Conservation (phyloP, 2,888 invertebrate genomes). For the Pristionchus japonicus region DNA sequence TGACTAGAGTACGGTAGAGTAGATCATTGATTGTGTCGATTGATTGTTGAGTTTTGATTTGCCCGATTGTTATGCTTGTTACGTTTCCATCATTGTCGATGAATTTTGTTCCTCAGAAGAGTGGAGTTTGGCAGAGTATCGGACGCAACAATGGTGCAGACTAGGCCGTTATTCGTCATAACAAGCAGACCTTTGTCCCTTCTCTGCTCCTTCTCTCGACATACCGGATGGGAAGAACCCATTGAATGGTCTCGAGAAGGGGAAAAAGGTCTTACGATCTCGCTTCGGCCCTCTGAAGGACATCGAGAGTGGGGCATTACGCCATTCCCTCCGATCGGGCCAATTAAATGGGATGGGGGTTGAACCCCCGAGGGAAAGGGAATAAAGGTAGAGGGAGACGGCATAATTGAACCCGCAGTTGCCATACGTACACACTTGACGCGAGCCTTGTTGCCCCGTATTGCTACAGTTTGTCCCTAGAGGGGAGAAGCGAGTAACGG, state of each 20-base stretch:
- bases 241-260: not conserved
- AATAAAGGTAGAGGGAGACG: not conserved
- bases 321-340: slow-evolving; percentile 23
- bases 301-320: slow-evolving; percentile 11
- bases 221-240: not conserved
- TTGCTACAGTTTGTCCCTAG: not conserved
- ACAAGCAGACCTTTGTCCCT: not conserved
- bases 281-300: not conserved
- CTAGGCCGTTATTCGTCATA: not conserved
- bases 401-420: slow-evolving; percentile 19
- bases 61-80: slow-evolving; percentile 1
- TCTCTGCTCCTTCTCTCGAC: not conserved
- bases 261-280: slow-evolving; percentile 26
- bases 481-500: not conserved
- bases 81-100: not conserved
- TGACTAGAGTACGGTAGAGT: slow-evolving; percentile 9
- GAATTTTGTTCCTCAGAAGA: not conserved
- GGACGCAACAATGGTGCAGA: not conserved
- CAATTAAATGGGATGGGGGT: slow-evolving; percentile 12
- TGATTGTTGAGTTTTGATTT: not conserved
- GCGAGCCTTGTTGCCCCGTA: not conserved
- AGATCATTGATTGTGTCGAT: not conserved
- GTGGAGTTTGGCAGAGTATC: not conserved
- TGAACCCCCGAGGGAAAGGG: not conserved
- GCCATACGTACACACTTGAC: slow-evolving; percentile 11